Conservation (phyloP, 2,888 invertebrate species). For the Eilema caniola region DNA sequence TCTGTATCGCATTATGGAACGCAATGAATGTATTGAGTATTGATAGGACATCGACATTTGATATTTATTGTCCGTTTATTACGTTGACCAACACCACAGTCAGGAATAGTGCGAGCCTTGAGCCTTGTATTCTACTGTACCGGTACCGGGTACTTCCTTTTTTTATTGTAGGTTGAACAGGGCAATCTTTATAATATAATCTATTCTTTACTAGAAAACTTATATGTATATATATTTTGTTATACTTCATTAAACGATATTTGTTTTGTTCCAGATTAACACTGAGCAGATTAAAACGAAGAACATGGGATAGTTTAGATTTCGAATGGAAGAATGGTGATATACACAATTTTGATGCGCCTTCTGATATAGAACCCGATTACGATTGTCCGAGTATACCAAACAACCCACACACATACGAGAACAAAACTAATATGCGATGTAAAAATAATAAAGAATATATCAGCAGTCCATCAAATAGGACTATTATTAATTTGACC, state of each 20-base stretch:
- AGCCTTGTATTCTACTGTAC: no score
- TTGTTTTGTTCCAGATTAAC: constrained; percentile 70
- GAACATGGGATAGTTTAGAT: constrained; percentile 88
- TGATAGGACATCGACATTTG: no score
- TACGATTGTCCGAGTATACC: constrained; percentile 83
- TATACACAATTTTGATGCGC: constrained; percentile 82
- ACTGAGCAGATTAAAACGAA: constrained; percentile 78
- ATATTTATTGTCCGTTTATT: no score
- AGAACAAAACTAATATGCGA: constrained; percentile 73
- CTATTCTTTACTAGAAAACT: no score
- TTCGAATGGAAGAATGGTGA: constrained; percentile 85
- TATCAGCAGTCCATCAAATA: constrained; percentile 85
- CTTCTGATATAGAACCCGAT: constrained; percentile 82
- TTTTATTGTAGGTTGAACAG: no score
- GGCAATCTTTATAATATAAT: no score
- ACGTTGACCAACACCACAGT: no score
- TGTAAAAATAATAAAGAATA: constrained; percentile 71
- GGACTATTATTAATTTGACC: constrained; percentile 91
- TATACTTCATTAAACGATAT: background rate
- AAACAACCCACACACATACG: constrained; percentile 80
- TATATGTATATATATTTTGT: background rate
- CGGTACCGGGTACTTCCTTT: no score
- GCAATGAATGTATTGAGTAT: no score
- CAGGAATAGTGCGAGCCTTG: no score
- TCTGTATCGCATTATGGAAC: no score